Conservation (phyloP, 2,113 vertebrate species). For the Eclectus roratus region DNA sequence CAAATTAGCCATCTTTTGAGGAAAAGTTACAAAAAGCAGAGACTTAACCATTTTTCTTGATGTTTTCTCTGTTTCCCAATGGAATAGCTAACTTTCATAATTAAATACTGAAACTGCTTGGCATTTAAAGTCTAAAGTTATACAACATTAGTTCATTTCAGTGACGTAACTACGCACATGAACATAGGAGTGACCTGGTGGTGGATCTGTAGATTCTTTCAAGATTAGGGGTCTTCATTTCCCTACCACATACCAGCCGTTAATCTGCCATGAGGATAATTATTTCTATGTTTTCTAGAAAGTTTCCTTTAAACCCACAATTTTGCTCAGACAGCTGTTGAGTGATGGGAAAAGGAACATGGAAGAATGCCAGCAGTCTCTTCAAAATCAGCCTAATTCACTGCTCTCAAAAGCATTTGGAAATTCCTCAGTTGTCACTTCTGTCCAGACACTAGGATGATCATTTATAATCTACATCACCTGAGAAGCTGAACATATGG, state of each 20-base stretch:
- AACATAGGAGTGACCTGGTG: not conserved
- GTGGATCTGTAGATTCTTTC: not conserved
- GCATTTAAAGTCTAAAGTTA: not conserved
- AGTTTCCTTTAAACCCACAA: not conserved
- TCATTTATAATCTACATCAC: not conserved
- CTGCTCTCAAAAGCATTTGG: not conserved
- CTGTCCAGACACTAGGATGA: not conserved
- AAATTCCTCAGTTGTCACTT: not conserved
- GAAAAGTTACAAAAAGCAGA: not conserved
- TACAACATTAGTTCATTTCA: not conserved
- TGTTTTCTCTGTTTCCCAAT: not conserved
- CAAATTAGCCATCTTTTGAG: not conserved
- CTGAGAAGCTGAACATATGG: constrained; percentile 11
- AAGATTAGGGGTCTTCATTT: not conserved
- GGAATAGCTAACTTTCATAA: not conserved
- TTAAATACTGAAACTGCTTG: not conserved
- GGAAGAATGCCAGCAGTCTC: not conserved
- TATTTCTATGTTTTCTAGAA: not conserved
- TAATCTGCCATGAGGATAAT: not conserved
- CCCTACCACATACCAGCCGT: not conserved
- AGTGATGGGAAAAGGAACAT: not conserved
- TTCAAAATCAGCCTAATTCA: not conserved
- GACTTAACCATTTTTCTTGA: not conserved
- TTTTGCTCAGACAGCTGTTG: not conserved
- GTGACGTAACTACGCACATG: not conserved